Evolutionary conservation across 2,888 invertebrate genomes (phyloP).

Genomic region (Nasonia oneida): DNA sequence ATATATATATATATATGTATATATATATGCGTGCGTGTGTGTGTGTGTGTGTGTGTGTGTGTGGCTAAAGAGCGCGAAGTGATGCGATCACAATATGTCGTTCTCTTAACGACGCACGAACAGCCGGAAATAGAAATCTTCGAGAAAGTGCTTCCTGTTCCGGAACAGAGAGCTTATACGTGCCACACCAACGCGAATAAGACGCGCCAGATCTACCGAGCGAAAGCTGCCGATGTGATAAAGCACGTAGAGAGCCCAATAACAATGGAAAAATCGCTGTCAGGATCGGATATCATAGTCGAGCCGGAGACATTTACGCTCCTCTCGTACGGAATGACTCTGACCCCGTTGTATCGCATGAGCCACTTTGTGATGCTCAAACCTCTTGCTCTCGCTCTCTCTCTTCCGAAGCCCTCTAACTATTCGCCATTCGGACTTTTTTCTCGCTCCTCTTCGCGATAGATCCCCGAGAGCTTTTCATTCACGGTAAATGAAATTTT

Average conservation of each 20-base stretch:
- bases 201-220: not conserved
- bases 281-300: conserved; percentile 30
- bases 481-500: not conserved
- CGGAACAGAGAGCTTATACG: conserved; percentile 46
- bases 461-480: too few relatives aligned
- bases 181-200: conserved; percentile 5
- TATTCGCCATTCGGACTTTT: too few relatives aligned
- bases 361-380: not conserved
- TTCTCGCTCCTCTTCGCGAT: not conserved
- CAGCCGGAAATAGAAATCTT: conserved; percentile 58
- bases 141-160: conserved; percentile 53
- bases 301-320: not conserved
- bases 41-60: too few relatives aligned
- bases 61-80: not conserved
- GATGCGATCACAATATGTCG: not conserved
- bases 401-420: too few relatives aligned
- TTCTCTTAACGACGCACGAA: conserved; percentile 2
- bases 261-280: conserved; percentile 55
- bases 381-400: not conserved
- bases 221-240: conserved; percentile 36
- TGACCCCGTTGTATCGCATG: not conserved
- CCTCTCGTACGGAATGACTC: not conserved
- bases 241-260: conserved; percentile 43
- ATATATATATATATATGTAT: too few relatives aligned
- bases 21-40: too few relatives aligned